Percentiles rank a stretch among this genome's conserved stretches.
These are phyloP conservation scores for Neosalanx taihuensis DNA, from an alignment of 2,797 vertebrate species.

Conservation along the genomic window DNA sequence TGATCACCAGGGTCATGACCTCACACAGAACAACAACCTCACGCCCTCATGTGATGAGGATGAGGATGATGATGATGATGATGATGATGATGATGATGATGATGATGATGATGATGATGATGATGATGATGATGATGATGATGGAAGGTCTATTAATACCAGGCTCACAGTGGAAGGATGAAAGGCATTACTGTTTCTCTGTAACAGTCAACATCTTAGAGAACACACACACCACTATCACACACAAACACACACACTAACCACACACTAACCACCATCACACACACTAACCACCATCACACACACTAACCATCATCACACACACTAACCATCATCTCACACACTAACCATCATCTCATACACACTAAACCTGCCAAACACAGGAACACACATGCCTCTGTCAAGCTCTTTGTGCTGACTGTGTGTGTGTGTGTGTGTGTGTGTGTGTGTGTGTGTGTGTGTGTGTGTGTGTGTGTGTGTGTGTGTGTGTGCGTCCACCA, in stretches of 20 bases:
- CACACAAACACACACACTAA: neutral
- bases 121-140: slow-evolving; percentile 34
- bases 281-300: too few species aligned
- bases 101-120: slow-evolving; percentile 50
- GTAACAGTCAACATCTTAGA: slow-evolving; percentile 57
- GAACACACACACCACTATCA: too few species aligned
- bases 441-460: too few species aligned
- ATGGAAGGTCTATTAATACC: slow-evolving; percentile 70
- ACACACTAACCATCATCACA: too few species aligned
- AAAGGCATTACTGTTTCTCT: slow-evolving; percentile 70
- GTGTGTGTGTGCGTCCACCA: too few species aligned
- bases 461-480: too few species aligned
- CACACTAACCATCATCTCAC: too few species aligned
- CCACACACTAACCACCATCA: too few species aligned
- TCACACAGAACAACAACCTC: slow-evolving; percentile 42
- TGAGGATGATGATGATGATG: slow-evolving; percentile 48
- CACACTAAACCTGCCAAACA: too few species aligned
- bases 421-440: slow-evolving; percentile 44
- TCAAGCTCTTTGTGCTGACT: slow-evolving; percentile 67
- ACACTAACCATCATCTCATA: too few species aligned
- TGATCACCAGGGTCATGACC: slow-evolving; percentile 20
- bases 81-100: slow-evolving; percentile 34
- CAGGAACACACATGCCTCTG: too few species aligned
- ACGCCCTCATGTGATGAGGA: slow-evolving; percentile 62
- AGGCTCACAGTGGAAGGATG: slow-evolving; percentile 54